Evolutionary conservation across 2,888 invertebrate genomes (phyloP).

Genomic region (Hydroisotoma schaefferi): DNA sequence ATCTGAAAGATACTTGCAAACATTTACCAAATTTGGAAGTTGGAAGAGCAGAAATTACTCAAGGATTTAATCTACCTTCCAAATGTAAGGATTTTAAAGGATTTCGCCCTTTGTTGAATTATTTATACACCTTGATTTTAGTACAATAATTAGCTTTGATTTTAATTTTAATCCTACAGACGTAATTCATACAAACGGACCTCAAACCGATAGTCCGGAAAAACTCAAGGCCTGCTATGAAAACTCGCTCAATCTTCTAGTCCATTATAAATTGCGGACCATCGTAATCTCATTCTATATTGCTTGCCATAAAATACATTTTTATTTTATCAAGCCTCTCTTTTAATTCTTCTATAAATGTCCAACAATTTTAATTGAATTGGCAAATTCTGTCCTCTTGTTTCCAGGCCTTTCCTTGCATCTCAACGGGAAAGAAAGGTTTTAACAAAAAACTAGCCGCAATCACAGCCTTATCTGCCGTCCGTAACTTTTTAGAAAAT

Average conservation of each 20-base stretch:
- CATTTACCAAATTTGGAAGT: conserved; percentile 18
- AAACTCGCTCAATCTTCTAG: conserved; percentile 32
- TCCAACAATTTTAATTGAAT: no score
- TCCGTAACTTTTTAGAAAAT: conserved; percentile 28
- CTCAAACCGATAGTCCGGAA: conserved; percentile 27
- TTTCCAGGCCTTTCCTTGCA: conserved; percentile 37
- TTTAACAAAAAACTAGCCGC: conserved; percentile 29
- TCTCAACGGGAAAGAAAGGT: conserved; percentile 32
- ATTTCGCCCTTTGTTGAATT: not conserved
- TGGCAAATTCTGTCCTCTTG: no score
- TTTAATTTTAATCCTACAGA: conserved; percentile 16
- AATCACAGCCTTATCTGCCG: conserved; percentile 24
- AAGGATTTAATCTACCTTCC: conserved; percentile 30
- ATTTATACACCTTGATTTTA: not conserved
- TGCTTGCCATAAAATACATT: not conserved
- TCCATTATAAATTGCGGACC: conserved; percentile 31
- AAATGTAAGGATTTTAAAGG: conserved; percentile 28
- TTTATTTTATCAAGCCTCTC: not conserved
- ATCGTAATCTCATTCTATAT: conserved; percentile 37
- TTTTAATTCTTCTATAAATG: no score
- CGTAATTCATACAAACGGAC: conserved; percentile 41
- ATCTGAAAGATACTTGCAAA: conserved; percentile 24
- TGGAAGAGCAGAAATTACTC: conserved; percentile 33
- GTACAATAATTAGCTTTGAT: not conserved
- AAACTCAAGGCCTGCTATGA: conserved; percentile 34